Base-by-base conservation (phyloP, 2,888 invertebrate genomes). In the Axea sp. region DNA sequence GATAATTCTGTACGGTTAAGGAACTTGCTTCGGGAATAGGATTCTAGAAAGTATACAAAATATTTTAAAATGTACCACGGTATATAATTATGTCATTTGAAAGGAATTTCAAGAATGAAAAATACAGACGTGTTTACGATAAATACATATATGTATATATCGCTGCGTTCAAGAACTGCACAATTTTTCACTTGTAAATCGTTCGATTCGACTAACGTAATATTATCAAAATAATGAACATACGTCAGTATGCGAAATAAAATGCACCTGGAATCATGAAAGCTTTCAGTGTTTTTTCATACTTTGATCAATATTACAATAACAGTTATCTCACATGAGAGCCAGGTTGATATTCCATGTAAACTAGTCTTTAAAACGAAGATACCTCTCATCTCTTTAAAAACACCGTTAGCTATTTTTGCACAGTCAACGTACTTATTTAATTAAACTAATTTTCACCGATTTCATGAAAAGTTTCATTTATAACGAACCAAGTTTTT, bases 251-350 rank as follows among this genome's bases (percentile, higher is more conserved):
- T 7, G 1, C 11, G 45, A 30, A 30, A 45, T 45, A 2, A 45
- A 11, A 14, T 45, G 30, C 9, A 2, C 8, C 41, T 17, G 8
- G 8, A 19, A 37, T 37, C 8, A 8, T 26, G 1, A 3, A 26
- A 4, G 26, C 43, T 26, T 26, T 26, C 43, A 15, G 8, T 26
- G n/a, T 30, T 17, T 14, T 14, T 11, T 9, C 8, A 24, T 6
- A 30, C 28, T 17, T 17, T 45, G 30, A 45, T 45, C 45, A 28
- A 14, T 43, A 28, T 43, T 35, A 35, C 35, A 37, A 28, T 8
- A 45, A 28, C 45, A 19, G 28, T 43, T 43, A 43, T 43, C 26
- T 43, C 26, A 26, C 26, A n/a, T 43, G 24, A 12, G 7, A 26
- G 14, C 3, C 24, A 26, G 14, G 7, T 14, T 43, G 12, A 26